Percentiles rank a stretch among this genome's conserved stretches.
Conservation (phyloP, 2,888 invertebrate genomes). For the Acholoe squamosa region DNA sequence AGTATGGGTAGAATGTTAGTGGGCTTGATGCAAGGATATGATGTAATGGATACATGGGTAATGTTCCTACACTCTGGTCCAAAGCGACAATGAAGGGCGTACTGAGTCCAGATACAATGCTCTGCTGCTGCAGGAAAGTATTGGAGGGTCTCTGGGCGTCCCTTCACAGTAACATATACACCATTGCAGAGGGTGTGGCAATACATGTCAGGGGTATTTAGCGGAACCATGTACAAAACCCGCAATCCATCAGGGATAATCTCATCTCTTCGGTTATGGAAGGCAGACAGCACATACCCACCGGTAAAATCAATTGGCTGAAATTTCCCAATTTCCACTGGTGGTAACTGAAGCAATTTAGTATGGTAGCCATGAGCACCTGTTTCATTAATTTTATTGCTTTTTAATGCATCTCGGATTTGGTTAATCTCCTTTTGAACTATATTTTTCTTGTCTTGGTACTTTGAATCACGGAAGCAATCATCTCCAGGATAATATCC, state of each 20-base stretch:
- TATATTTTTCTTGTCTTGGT: too few relatives aligned
- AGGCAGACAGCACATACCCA: constrained; percentile 19
- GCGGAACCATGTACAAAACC: background rate
- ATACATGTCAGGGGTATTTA: background rate
- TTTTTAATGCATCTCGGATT: too few relatives aligned
- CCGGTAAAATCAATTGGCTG: constrained; percentile 9
- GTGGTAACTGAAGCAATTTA: too few relatives aligned
- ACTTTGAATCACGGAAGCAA: too few relatives aligned
- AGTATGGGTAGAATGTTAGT: background rate
- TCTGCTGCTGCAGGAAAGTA: background rate
- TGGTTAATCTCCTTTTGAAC: too few relatives aligned
- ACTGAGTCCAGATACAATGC: constrained; percentile 13
- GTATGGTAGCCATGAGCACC: too few relatives aligned
- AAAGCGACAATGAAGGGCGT: background rate
- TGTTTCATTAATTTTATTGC: too few relatives aligned
- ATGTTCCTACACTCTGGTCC: background rate
- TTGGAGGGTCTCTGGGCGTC: background rate
- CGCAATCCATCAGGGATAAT: background rate
- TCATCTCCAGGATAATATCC: too few relatives aligned
- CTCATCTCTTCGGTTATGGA: background rate
- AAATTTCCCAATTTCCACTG: background rate
- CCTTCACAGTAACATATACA: background rate
- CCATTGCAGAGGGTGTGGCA: background rate
- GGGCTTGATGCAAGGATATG: background rate
- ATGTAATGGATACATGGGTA: background rate